A percentile compares a stretch with the other conserved stretches of the same genome.
phyloP scores from a whole-genome alignment of 2,113 vertebrate species.

The Electrona antarctica region DNA sequence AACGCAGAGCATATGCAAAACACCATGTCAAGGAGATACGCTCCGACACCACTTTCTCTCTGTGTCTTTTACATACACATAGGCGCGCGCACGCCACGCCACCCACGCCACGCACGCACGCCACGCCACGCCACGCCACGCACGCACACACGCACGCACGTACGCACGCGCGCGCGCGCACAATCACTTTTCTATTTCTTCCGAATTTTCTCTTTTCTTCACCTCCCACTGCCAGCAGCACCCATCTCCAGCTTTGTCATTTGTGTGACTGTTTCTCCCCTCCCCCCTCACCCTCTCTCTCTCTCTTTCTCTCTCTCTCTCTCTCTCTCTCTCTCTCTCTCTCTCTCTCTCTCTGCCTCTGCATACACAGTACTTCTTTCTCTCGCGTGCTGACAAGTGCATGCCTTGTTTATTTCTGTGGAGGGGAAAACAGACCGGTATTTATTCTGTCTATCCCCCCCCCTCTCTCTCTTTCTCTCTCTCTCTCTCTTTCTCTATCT shows the following conservation, averaged over 20 bases:
- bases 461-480: slow-evolving; percentile 29
- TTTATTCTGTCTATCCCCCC: slow-evolving; percentile 56
- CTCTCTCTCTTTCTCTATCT: slow-evolving; percentile 1
- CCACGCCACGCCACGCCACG: too few species aligned
- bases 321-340: slow-evolving; percentile 15
- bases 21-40: too few species aligned
- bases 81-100: too few species aligned
- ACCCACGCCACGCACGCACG: too few species aligned
- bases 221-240: slow-evolving; percentile 8
- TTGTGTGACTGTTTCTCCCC: slow-evolving; percentile 16
- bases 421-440: slow-evolving; percentile 64
- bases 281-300: too few species aligned
- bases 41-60: too few species aligned
- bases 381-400: slow-evolving; percentile 70
- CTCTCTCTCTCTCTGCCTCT: neutral
- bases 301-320: slow-evolving; percentile 29
- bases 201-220: neutral
- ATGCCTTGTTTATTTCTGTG: slow-evolving; percentile 75
- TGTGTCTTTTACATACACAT: too few species aligned
- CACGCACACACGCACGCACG: too few species aligned
- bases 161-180: neutral
- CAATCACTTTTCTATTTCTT: neutral
- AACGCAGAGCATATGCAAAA: too few species aligned
- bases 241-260: slow-evolving; percentile 50
- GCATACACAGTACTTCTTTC: slow-evolving; percentile 56